These are phyloP conservation scores for Loriculus beryllinus DNA, from an alignment of 2,797 vertebrate species.

Conservation along the genomic window DNA sequence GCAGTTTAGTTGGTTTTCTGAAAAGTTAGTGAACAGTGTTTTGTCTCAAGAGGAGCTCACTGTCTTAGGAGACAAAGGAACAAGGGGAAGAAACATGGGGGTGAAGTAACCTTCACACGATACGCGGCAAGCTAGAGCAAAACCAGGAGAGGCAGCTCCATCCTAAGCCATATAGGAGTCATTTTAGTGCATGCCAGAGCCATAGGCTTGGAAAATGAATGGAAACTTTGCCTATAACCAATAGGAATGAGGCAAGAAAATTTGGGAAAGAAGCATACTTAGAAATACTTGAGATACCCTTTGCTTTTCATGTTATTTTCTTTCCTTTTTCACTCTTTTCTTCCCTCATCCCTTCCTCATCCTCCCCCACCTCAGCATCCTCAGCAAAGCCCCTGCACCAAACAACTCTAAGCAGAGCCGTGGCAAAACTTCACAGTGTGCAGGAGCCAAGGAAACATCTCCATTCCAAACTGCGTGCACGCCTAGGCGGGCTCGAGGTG, in stretches of 20 bases:
- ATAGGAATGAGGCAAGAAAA: not conserved
- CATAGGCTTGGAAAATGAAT: not conserved
- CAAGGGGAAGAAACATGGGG: not conserved
- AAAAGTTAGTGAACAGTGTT: no score
- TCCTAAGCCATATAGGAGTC: not conserved
- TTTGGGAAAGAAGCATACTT: not conserved
- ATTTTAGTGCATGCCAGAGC: not conserved
- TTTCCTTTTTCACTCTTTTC: not conserved
- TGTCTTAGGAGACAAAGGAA: not conserved
- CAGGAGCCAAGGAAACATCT: slow-evolving; percentile 27
- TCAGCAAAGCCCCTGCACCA: not conserved
- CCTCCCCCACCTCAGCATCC: not conserved
- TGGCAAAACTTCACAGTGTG: not conserved
- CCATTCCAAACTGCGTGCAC: not conserved
- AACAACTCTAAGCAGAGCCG: not conserved
- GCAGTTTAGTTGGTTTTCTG: no score
- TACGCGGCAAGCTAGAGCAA: not conserved
- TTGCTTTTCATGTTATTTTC: not conserved
- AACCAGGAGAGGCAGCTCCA: not conserved
- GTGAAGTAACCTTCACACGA: not conserved
- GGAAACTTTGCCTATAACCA: not conserved
- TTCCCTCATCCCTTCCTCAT: not conserved
- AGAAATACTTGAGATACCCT: not conserved
- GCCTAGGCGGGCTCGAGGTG: not conserved
- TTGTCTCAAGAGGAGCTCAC: not conserved